Percentiles rank a stretch among this genome's conserved stretches.
phyloP scores from a whole-genome alignment of 2,797 vertebrate species.

The Poecile montanus region DNA sequence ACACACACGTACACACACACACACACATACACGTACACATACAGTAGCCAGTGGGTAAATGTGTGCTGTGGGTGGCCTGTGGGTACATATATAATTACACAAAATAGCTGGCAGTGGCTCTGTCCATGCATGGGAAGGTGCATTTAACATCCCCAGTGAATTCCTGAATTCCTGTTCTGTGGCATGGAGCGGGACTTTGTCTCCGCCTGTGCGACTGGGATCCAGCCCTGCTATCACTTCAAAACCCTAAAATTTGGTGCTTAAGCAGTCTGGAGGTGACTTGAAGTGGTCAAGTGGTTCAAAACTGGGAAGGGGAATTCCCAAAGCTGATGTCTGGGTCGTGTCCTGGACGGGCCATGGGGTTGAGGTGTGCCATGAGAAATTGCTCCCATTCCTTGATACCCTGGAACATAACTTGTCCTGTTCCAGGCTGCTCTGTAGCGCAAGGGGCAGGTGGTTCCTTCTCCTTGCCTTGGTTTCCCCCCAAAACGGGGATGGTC shows the following conservation, averaged over 20 bases:
- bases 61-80: background rate
- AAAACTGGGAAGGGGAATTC: background rate
- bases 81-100: background rate
- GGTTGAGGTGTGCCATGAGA: fast-evolving
- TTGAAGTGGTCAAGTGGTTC: background rate
- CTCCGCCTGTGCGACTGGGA: fast-evolving
- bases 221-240: fast-evolving
- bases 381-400: background rate
- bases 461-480: background rate
- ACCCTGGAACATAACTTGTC: fast-evolving
- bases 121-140: background rate
- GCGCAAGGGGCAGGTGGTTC: fast-evolving
- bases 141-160: background rate
- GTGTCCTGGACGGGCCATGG: background rate
- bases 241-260: background rate
- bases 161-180: background rate
- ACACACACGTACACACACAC: background rate
- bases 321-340: fast-evolving
- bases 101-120: background rate
- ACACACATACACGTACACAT: background rate
- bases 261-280: background rate
- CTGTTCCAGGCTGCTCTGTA: fast-evolving
- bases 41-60: background rate
- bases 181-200: fast-evolving
- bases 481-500: fast-evolving